phyloP scores from a whole-genome alignment of 2,113 vertebrate species.

The Thunnus thynnus region DNA sequence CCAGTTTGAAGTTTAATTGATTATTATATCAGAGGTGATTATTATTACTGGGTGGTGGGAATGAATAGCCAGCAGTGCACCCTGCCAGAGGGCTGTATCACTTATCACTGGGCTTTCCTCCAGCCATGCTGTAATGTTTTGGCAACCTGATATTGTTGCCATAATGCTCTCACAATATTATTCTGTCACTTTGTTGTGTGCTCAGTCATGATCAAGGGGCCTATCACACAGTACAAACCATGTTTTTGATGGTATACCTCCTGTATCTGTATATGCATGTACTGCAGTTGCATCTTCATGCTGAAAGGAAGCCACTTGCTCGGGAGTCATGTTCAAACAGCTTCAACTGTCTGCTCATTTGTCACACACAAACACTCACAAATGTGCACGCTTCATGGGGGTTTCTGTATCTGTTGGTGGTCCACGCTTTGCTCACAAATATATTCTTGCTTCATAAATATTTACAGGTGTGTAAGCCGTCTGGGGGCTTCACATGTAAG shows the following conservation, averaged over 20 bases:
- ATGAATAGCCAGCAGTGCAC: slow-evolving; percentile 48
- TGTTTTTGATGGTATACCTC: slow-evolving; percentile 11
- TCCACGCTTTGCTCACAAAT: slow-evolving; percentile 34
- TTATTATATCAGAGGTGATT: slow-evolving; percentile 70
- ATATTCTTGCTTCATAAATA: slow-evolving; percentile 63
- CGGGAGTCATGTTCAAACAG: slow-evolving; percentile 34
- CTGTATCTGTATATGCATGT: slow-evolving; percentile 24
- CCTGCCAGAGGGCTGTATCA: slow-evolving; percentile 60
- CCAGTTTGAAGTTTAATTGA: slow-evolving; percentile 58
- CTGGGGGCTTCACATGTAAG: slow-evolving; percentile 16
- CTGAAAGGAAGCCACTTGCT: slow-evolving; percentile 34
- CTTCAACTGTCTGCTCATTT: slow-evolving; percentile 15
- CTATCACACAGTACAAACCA: slow-evolving; percentile 14
- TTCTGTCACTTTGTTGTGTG: slow-evolving; percentile 65
- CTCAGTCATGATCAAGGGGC: slow-evolving; percentile 54
- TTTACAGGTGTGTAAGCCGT: slow-evolving; percentile 58
- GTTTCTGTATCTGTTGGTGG: slow-evolving; percentile 66
- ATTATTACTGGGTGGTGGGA: slow-evolving; percentile 71
- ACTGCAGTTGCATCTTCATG: slow-evolving; percentile 19
- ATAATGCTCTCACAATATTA: slow-evolving; percentile 72
- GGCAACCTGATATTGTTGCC: slow-evolving; percentile 73
- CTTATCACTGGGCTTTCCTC: slow-evolving; percentile 67
- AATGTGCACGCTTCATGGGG: background rate
- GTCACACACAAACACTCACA: slow-evolving; percentile 17
- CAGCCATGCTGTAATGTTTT: slow-evolving; percentile 69